A percentile compares a stretch with the other conserved stretches of the same genome.
phyloP scores from a whole-genome alignment of 2,113 vertebrate species.

The Shinisaurus crocodilurus region DNA sequence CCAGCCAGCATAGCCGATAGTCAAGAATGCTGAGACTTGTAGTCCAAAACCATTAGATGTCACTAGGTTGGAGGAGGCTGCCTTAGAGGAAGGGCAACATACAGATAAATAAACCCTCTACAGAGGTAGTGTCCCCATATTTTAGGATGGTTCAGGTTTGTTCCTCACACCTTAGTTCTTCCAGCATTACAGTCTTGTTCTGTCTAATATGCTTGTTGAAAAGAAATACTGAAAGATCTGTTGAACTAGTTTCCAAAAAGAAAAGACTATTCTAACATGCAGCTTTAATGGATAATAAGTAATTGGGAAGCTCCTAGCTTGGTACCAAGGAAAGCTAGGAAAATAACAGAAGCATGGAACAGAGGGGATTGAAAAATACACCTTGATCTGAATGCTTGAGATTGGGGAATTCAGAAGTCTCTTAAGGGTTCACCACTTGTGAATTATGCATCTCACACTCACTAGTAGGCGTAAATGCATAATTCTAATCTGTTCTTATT shows the following conservation, averaged over 20 bases:
- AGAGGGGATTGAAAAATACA: constrained; percentile 32
- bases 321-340: constrained; percentile 10
- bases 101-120: background rate
- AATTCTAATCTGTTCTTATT: constrained; percentile 77
- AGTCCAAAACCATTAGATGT: background rate
- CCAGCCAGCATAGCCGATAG: background rate
- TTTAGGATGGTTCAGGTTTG: background rate
- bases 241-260: constrained; percentile 8
- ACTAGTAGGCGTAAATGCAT: constrained; percentile 67
- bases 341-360: background rate
- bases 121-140: background rate
- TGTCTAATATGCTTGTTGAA: background rate
- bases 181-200: background rate
- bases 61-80: too few species aligned
- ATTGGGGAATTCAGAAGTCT: constrained; percentile 43
- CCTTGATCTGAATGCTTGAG: constrained; percentile 12
- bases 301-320: background rate
- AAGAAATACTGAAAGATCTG: constrained; percentile 22
- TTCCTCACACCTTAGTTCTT: background rate
- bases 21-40: background rate
- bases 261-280: background rate
- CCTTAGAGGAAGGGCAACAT: background rate
- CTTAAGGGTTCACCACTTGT: constrained; percentile 63
- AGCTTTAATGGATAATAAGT: background rate
- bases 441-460: constrained; percentile 71